Evolutionary conservation across 2,113 vertebrate genomes (phyloP), one percentile per base, ranked within the genome.

Genomic region (Dipodomys stephensi): DNA sequence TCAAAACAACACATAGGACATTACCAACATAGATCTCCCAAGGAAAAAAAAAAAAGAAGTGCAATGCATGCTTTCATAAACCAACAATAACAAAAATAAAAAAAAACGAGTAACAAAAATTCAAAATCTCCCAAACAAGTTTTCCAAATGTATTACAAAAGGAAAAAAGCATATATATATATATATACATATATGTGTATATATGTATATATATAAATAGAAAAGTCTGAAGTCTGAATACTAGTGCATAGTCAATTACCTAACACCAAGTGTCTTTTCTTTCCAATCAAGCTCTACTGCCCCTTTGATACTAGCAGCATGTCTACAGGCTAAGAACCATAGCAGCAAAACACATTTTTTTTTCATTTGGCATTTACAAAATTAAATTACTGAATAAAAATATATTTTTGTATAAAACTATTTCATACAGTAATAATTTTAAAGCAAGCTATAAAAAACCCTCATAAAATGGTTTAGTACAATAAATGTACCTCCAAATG

Each of bases 311-410:
- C 98, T 98, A 98, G 98, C 98, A 98, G 98, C 98, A 98, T 84
- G 97, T 98, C 98, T 98, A 98, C 98, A 98, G 96, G 94, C 98
- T 99, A 98, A 97, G 97, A 57, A 96, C 92, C 98, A 94, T 98
- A 99, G 98, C 98, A 99, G 98, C 98, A 98, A 98, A 98, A 98
- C 97, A 98, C 97, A 98, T 97, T 97, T 98, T 97, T 39, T 98
- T 39, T 98, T 97, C 98, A 98, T 98, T 98, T 98, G 98, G 98
- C 98, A 98, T 98, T 98, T 98, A 98, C 98, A 98, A 98, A 98
- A 98, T 98, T 98, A 99, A 98, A 98, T 98, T 98, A 98, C 96
- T 98, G 97, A 98, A 98, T 98, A 98, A 98, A 98, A 98, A 99
- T 99, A 98, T 98, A 98, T 97, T 98, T 99, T 99, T 98, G 98